These are phyloP conservation scores for Lagenorhynchus albirostris DNA, from an alignment of 2,113 vertebrate species.

Conservation along the genomic window DNA sequence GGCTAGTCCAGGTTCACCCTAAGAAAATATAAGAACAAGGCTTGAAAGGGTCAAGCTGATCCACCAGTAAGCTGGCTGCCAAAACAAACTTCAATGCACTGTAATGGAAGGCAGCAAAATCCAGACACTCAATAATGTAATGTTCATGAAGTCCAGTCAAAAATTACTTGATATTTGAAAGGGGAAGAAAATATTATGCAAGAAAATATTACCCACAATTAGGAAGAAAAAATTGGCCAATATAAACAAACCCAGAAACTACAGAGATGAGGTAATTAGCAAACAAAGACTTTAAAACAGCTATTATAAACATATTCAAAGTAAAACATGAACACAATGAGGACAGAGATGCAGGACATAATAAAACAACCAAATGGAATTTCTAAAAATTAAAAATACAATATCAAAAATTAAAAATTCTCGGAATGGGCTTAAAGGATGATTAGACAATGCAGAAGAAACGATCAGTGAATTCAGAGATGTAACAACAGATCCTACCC, in stretches of 20 bases:
- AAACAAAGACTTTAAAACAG: slow-evolving; percentile 10
- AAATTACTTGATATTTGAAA: slow-evolving; percentile 40
- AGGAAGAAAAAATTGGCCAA: not conserved
- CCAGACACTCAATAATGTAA: not conserved
- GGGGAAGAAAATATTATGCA: not conserved
- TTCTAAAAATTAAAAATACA: slow-evolving; percentile 31
- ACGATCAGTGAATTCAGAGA: not conserved
- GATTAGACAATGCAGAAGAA: not conserved
- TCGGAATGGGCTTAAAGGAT: not conserved
- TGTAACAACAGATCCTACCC: not conserved
- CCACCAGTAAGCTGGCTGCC: not conserved
- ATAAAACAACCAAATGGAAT: not conserved
- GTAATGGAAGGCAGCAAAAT: not conserved
- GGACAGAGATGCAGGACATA: not conserved
- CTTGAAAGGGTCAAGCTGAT: not conserved
- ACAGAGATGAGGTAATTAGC: not conserved
- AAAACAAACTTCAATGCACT: not conserved
- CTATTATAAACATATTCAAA: slow-evolving; percentile 32
- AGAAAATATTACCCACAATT: not conserved
- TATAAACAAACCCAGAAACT: slow-evolving; percentile 15
- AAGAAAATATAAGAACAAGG: not conserved
- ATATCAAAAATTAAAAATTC: not conserved
- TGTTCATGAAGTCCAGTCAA: not conserved
- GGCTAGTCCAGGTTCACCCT: not conserved
- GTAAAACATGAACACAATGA: slow-evolving; percentile 9